Base-by-base conservation (phyloP, 2,888 invertebrate species). In the Plagodis dolabraria region DNA sequence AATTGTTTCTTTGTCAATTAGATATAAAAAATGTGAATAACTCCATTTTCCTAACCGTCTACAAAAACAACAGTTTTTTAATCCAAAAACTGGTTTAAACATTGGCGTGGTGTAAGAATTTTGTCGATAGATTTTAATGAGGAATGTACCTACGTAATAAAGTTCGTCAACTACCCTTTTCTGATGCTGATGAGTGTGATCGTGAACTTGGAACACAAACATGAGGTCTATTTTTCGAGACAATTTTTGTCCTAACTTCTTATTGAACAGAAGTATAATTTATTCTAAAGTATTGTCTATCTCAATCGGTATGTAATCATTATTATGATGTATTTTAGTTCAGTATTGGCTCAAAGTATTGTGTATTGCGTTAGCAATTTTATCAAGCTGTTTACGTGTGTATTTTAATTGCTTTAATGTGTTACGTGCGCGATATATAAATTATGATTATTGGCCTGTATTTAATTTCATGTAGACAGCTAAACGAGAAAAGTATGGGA, bases 321-420 rank as follows among this genome's bases (percentile, higher is more conserved):
- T 65, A 10, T 22, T 22, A 66, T 44, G 59, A 69, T 72, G 74
- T 71, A 72, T 74, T 74, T 70, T 80, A 70, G 60, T 81, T 81
- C 87, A 88, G 88, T 89, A 89, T 90, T 89, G 91, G 88, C 87
- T 86, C 82, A 82, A 86, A 90, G 86, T 89, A 89, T 89, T 89
- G 55, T 72, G 54, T 65, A 65, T 58, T 64, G 47, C 53, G 47
- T 57, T 65, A 61, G 57, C 60, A 59, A 61, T 56, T 81, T 78
- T 71, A 64, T 66, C 53, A 73, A 68, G 55, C 48, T 60, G 51
- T 71, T 70, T 73, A 69, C 65, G 63, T 65, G 64, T 64, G 45
- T 57, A 47, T 60, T 65, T 53, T 44, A 38, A 8, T 61, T 55
- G 58, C 64, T 64, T 60, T 58, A 50, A 54, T 48, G n/a, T 48